Percentiles rank a stretch among this genome's conserved stretches.
phyloP scores from a whole-genome alignment of 2,797 vertebrate genomes.

The Vultur gryphus region DNA sequence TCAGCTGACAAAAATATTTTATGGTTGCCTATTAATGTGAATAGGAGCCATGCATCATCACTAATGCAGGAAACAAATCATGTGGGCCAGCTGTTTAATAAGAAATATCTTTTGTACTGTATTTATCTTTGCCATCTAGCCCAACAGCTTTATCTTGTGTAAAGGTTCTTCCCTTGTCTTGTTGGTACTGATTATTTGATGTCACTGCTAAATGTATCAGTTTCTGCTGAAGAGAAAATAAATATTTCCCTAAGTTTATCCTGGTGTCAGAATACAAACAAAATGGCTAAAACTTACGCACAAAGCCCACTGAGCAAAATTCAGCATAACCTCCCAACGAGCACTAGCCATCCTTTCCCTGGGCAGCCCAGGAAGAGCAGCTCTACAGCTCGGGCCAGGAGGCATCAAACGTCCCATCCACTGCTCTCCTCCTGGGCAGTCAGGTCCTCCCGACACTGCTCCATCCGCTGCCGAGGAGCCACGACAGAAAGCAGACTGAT shows the following conservation, averaged over 20 bases:
- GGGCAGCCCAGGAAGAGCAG: background rate
- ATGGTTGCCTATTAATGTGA: conserved; percentile 41
- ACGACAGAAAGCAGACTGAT: background rate
- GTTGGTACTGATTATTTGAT: background rate
- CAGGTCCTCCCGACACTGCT: background rate
- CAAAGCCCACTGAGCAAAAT: background rate
- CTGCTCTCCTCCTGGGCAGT: background rate
- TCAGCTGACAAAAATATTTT: conserved; percentile 54
- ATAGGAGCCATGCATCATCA: conserved; percentile 32
- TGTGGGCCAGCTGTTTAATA: background rate
- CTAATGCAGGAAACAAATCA: conserved; percentile 37
- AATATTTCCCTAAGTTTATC: background rate
- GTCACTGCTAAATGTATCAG: background rate
- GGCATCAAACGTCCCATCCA: fast-evolving
- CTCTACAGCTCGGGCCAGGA: background rate
- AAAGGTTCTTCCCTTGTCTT: background rate
- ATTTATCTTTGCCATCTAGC: conserved; percentile 4
- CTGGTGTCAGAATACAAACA: background rate
- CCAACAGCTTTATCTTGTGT: background rate
- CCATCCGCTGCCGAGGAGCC: background rate
- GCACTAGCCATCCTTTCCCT: background rate
- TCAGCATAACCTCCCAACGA: fast-evolving
- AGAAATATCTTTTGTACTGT: conserved; percentile 6
- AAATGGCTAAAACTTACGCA: background rate
- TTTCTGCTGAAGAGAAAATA: background rate